phyloP scores from a whole-genome alignment of 30 jellyfish, hydroid and myxozoan species.

The Aurelia aurita complex sp. Pacific region DNA sequence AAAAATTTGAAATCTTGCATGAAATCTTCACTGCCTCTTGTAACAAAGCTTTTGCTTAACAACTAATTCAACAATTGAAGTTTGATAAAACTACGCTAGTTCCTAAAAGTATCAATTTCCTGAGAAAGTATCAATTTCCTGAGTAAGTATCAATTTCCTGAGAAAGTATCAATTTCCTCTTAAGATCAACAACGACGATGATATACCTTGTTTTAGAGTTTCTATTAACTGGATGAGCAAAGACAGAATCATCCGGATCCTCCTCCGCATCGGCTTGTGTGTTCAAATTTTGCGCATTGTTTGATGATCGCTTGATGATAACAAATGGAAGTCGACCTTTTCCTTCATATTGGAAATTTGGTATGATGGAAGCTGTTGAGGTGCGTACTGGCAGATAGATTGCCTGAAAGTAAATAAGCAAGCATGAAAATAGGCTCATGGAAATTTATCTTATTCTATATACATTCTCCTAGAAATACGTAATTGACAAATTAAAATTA shows the following conservation, averaged over 20 bases:
- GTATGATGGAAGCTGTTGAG: constrained; percentile 56
- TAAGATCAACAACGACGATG: too few species aligned
- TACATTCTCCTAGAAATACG: too few species aligned
- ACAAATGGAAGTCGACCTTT: constrained; percentile 85
- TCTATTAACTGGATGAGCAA: not conserved
- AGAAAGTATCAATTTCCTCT: too few species aligned
- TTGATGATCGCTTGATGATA: constrained; percentile 17
- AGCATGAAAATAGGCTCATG: not conserved
- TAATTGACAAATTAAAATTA: too few species aligned
- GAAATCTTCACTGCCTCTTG: too few species aligned
- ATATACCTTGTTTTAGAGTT: not conserved
- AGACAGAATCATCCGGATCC: constrained; percentile 37
- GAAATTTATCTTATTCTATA: not conserved
- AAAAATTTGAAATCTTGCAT: too few species aligned
- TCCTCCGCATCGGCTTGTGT: constrained; percentile 4
- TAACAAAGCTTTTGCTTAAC: too few species aligned
- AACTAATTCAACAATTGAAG: too few species aligned
- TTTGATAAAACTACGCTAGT: too few species aligned
- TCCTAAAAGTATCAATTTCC: too few species aligned
- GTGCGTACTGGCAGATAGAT: constrained; percentile 75
- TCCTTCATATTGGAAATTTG: constrained; percentile 78
- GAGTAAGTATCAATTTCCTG: too few species aligned
- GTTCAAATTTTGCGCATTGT: constrained; percentile 4
- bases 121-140: too few species aligned
- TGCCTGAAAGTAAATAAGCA: constrained; percentile 45